A percentile compares a stretch with the other conserved stretches of the same genome.
Conservation (phyloP, 2,113 vertebrate genomes). For the Ctenodactylus gundi region DNA sequence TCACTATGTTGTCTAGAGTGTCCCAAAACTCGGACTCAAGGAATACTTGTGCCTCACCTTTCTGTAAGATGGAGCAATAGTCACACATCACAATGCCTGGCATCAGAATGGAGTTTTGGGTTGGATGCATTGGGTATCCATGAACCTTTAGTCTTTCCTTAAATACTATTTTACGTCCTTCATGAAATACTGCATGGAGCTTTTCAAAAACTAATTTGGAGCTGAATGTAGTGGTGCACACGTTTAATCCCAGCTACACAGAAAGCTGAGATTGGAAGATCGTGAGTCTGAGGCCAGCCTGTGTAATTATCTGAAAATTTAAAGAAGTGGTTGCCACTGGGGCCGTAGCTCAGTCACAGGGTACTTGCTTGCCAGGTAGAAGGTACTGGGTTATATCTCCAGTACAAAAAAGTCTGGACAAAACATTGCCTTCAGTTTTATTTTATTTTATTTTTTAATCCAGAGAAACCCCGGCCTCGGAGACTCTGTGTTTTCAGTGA, state of each 20-base stretch:
- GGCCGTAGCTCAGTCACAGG: not conserved
- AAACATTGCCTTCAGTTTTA: no score
- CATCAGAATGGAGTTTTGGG: not conserved
- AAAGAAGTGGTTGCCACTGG: not conserved
- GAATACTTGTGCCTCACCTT: no score
- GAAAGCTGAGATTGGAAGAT: not conserved
- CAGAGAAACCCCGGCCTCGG: conserved; percentile 45
- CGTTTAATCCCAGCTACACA: not conserved
- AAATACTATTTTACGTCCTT: not conserved
- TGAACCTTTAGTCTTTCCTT: not conserved
- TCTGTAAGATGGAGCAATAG: no score
- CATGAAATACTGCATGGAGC: not conserved
- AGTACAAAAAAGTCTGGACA: not conserved
- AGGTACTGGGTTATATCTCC: not conserved
- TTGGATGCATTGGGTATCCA: no score
- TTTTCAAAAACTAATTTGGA: conserved; percentile 1
- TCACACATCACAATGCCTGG: rapidly evolving
- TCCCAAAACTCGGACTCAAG: not conserved
- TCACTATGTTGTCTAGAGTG: not conserved
- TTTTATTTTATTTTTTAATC: no score
- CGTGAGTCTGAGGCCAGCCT: not conserved
- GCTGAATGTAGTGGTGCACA: not conserved
- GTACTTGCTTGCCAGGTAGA: not conserved
- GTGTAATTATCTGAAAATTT: not conserved
- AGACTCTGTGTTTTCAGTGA: conserved; percentile 76